phyloP scores from a whole-genome alignment of 2,888 invertebrate species.

The Micropterix aruncella region DNA sequence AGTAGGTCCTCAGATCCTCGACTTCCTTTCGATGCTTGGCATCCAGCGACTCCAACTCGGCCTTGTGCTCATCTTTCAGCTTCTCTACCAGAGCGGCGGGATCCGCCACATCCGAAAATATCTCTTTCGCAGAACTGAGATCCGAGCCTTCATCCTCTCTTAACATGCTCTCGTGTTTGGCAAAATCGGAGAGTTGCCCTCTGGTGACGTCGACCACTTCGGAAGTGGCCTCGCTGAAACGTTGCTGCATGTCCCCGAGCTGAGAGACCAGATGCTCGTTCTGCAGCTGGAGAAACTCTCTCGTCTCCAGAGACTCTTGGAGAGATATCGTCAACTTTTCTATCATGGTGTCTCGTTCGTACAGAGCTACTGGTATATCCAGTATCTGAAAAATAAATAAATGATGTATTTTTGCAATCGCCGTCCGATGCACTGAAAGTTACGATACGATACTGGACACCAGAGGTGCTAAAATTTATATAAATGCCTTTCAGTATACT shows the following conservation, averaged over 20 bases:
- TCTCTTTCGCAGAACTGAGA: constrained; percentile 18
- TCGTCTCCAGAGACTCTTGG: constrained; percentile 46
- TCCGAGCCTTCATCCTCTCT: constrained; percentile 27
- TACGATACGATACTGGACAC: constrained; percentile 5
- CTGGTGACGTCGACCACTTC: constrained; percentile 29
- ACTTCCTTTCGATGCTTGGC: constrained; percentile 58
- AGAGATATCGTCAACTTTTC: constrained; percentile 57
- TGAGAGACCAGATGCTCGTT: constrained; percentile 46
- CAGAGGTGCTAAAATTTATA: constrained; percentile 3
- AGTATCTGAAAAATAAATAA: constrained; percentile 41
- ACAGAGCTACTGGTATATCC: constrained; percentile 57
- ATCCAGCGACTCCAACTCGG: constrained; percentile 22
- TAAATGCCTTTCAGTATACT: no score
- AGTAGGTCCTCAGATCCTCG: constrained; percentile 66
- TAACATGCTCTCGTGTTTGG: constrained; percentile 29
- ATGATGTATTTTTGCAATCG: no score
- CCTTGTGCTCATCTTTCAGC: constrained; percentile 31
- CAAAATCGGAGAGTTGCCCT: constrained; percentile 30
- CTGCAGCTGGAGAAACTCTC: constrained; percentile 45
- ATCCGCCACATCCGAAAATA: no score
- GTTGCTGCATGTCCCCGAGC: constrained; percentile 34
- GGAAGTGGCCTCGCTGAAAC: constrained; percentile 21
- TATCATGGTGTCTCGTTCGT: constrained; percentile 55
- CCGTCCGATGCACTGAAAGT: constrained; percentile 7
- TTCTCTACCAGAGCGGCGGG: constrained; percentile 35